Evolutionary conservation across 1,140 invertebrate species (phyloP).

Genomic region (Hypothenemus hampei): DNA sequence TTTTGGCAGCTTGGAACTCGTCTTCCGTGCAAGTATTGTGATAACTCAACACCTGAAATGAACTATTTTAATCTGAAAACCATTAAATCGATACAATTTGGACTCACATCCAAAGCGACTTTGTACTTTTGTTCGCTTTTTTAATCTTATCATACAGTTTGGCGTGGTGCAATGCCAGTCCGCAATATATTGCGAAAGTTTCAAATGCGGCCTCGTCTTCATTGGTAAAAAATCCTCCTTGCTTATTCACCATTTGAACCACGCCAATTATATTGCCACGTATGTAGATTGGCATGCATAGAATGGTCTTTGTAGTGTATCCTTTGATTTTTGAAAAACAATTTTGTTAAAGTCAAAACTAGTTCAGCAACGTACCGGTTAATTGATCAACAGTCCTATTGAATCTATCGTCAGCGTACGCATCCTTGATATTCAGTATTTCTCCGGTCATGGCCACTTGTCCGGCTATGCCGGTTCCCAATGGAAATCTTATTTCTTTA

Average conservation of each 20-base stretch:
- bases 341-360: background rate
- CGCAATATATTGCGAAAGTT: conserved; percentile 80
- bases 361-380: conserved; percentile 51
- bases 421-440: conserved; percentile 72
- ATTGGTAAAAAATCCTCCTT: conserved; percentile 61
- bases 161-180: conserved; percentile 77
- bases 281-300: conserved; percentile 84
- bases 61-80: background rate
- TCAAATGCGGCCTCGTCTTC: conserved; percentile 79
- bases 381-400: conserved; percentile 71
- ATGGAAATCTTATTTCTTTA: conserved; percentile 52
- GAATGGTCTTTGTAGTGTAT: conserved; percentile 68
- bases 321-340: conserved; percentile 26
- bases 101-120: conserved; percentile 52
- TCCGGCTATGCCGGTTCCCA: conserved; percentile 55
- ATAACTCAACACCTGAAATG: conserved; percentile 66
- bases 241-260: conserved; percentile 85
- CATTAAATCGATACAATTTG: background rate
- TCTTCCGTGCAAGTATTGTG: conserved; percentile 72
- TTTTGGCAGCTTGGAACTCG: conserved; percentile 57
- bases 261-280: conserved; percentile 66
- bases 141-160: conserved; percentile 81
- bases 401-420: conserved; percentile 73
- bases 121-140: conserved; percentile 78
- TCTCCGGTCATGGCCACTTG: conserved; percentile 69